A percentile compares a stretch with the other conserved stretches of the same genome.
Evolutionary conservation across 2,888 invertebrate genomes (phyloP).

Genomic region (Geophilus truncorum): DNA sequence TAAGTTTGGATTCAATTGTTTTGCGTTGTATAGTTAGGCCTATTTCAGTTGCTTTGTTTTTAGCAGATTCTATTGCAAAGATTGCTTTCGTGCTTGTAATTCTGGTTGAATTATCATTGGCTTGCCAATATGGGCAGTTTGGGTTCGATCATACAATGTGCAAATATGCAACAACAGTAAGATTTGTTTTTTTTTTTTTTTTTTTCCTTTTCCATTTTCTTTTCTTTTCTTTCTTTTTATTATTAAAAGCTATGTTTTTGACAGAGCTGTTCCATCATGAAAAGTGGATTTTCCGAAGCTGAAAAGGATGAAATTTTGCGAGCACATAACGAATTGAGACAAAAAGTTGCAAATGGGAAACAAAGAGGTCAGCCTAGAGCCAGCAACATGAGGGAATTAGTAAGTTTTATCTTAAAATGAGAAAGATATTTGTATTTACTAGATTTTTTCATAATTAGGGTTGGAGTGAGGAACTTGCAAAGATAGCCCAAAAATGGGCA

Average conservation of each 20-base stretch:
- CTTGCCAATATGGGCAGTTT: constrained; percentile 5
- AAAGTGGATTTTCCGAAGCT: neutral
- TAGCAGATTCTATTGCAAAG: neutral
- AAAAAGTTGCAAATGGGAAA: constrained; percentile 18
- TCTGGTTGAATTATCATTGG: neutral
- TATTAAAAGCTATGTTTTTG: neutral
- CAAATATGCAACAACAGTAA: neutral
- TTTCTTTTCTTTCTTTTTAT: too few species aligned
- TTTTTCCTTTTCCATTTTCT: neutral
- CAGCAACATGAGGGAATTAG: constrained; percentile 23
- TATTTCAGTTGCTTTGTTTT: neutral
- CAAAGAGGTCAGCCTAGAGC: constrained; percentile 6
- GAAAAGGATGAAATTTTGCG: neutral
- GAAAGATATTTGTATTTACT: neutral
- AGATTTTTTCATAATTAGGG: neutral
- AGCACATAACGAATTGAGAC: constrained; percentile 27
- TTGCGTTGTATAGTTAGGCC: neutral
- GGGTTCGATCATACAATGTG: constrained; percentile 28
- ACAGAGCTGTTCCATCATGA: neutral
- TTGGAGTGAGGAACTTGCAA: constrained; percentile 28
- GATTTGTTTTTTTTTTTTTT: neutral
- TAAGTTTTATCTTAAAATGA: neutral
- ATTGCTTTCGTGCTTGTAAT: too few species aligned
- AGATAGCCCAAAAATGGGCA: constrained; percentile 29
- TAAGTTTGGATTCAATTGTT: neutral